phyloP scores from a whole-genome alignment of 92 coral and sea anemone species.

The Plumapathes pennacea region DNA sequence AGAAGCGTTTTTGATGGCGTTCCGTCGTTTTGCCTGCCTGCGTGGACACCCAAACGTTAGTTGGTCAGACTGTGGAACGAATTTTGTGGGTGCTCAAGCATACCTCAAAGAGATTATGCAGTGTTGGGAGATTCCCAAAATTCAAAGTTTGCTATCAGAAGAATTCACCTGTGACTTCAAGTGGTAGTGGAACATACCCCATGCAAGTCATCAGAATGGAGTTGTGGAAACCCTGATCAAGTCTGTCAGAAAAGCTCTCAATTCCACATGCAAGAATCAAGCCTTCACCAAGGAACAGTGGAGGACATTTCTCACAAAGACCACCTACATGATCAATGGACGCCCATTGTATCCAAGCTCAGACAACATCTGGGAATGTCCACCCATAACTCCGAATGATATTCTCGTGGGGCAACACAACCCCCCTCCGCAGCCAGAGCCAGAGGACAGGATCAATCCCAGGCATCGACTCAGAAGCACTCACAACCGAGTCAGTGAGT shows the following conservation, averaged over 20 bases:
- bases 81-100: slow-evolving; percentile 62
- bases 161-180: slow-evolving; percentile 60
- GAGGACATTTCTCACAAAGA: slow-evolving; percentile 47
- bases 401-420: slow-evolving; percentile 39
- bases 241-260: slow-evolving; percentile 65
- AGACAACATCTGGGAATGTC: slow-evolving; percentile 46
- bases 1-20: slow-evolving; percentile 57
- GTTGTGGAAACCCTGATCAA: slow-evolving; percentile 45
- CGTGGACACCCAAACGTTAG: slow-evolving; percentile 57
- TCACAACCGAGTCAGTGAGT: slow-evolving; percentile 20
- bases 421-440: slow-evolving; percentile 34
- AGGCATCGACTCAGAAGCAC: slow-evolving; percentile 16
- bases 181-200: slow-evolving; percentile 61
- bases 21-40: slow-evolving; percentile 52
- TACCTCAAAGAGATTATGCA: slow-evolving; percentile 46
- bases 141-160: slow-evolving; percentile 32
- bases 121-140: slow-evolving; percentile 45
- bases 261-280: slow-evolving; percentile 54
- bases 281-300: slow-evolving; percentile 67
- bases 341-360: slow-evolving; percentile 68
- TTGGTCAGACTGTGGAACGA: slow-evolving; percentile 60
- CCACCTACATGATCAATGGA: slow-evolving; percentile 44
- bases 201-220: slow-evolving; percentile 70
- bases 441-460: slow-evolving; percentile 50
- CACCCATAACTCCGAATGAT: slow-evolving; percentile 47